These are phyloP conservation scores for Drosophila santomea DNA, from an alignment of 1,140 invertebrate genomes.

Conservation along the genomic window DNA sequence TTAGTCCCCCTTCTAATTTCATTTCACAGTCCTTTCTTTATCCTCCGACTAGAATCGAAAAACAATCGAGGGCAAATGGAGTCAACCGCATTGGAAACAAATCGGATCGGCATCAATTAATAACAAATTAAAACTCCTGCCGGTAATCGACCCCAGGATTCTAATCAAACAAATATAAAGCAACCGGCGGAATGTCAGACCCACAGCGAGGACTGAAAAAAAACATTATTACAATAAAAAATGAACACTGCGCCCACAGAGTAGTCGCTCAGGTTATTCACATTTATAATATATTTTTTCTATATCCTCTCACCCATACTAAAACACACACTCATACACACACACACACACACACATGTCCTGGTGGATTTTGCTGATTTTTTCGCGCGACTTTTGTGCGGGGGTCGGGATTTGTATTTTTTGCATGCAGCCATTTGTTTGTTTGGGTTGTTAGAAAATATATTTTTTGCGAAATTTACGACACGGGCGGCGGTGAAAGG, in stretches of 20 bases:
- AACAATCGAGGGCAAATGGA: conserved; percentile 14
- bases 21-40: background rate
- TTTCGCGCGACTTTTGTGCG: conserved; percentile 73
- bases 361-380: conserved; percentile 53
- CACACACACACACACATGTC: conserved; percentile 27
- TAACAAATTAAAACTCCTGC: conserved; percentile 53
- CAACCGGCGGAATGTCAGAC: conserved; percentile 23
- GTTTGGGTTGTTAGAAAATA: conserved; percentile 83
- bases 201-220: conserved; percentile 22
- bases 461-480: conserved; percentile 78
- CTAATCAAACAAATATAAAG: conserved; percentile 65
- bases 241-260: conserved; percentile 36
- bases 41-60: background rate
- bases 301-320: conserved; percentile 46
- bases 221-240: conserved; percentile 5
- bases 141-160: conserved; percentile 48
- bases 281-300: conserved; percentile 71
- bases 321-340: conserved; percentile 15
- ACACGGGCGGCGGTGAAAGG: background rate
- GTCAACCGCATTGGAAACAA: conserved; percentile 31
- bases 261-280: conserved; percentile 54
- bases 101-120: conserved; percentile 54
- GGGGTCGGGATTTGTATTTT: conserved; percentile 70
- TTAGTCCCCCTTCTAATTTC: background rate
- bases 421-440: conserved; percentile 74